A percentile compares a stretch with the other conserved stretches of the same genome.
phyloP scores from a whole-genome alignment of 1,140 invertebrate genomes.

The Prorops nasuta region DNA sequence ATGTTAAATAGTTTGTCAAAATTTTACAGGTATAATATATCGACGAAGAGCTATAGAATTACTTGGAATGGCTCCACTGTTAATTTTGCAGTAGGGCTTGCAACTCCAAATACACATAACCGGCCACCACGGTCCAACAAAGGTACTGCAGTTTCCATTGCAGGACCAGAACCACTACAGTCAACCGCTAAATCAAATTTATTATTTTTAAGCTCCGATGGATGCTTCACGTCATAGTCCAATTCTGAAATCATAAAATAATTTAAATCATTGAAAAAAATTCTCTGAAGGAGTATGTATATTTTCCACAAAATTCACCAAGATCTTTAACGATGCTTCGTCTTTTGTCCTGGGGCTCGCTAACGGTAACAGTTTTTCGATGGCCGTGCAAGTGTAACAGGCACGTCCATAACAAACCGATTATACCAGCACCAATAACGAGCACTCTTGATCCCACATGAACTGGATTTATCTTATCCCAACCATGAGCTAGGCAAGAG shows the following conservation, averaged over 20 bases:
- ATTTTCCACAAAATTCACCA: slow-evolving; percentile 47
- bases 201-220: slow-evolving; percentile 56
- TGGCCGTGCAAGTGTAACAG: slow-evolving; percentile 67
- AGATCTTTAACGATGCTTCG: slow-evolving; percentile 58
- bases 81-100: slow-evolving; percentile 53
- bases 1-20: too few species aligned
- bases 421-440: slow-evolving; percentile 69
- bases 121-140: slow-evolving; percentile 55
- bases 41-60: too few species aligned
- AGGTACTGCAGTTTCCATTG: slow-evolving; percentile 57
- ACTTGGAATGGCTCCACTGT: slow-evolving; percentile 47
- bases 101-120: slow-evolving; percentile 62
- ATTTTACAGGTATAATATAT: too few species aligned
- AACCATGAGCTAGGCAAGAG: slow-evolving; percentile 68
- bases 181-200: slow-evolving; percentile 66
- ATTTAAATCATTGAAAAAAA: not conserved
- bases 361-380: slow-evolving; percentile 63
- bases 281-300: not conserved
- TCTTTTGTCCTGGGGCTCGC: slow-evolving; percentile 62
- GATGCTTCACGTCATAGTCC: slow-evolving; percentile 58
- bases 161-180: slow-evolving; percentile 64
- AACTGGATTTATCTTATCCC: slow-evolving; percentile 62
- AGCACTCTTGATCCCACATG: slow-evolving; percentile 63
- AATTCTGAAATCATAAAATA: slow-evolving; percentile 57
- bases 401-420: slow-evolving; percentile 67